Evolutionary conservation across 2,113 vertebrate genomes (phyloP).

Genomic region (Brachypodius melanocephalos): DNA sequence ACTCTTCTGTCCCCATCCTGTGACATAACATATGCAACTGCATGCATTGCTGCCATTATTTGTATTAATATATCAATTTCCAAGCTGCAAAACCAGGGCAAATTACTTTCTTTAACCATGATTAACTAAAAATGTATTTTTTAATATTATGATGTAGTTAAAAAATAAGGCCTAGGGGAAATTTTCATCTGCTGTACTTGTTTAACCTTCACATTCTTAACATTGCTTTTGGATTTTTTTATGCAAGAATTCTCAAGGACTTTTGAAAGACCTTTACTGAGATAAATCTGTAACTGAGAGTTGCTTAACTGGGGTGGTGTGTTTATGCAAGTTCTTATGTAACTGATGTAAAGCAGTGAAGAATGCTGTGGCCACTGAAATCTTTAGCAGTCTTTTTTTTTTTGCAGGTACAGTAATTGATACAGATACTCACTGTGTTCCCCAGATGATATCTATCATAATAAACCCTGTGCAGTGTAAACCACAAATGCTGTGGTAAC

Average conservation of each 20-base stretch:
- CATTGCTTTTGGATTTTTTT: not conserved
- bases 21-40: slow-evolving; percentile 7
- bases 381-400: not conserved
- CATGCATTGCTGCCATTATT: not conserved
- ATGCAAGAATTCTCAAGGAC: not conserved
- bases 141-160: not conserved
- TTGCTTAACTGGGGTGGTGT: not conserved
- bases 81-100: not conserved
- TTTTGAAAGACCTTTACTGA: not conserved
- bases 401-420: not conserved
- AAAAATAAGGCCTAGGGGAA: not conserved
- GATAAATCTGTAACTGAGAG: not conserved
- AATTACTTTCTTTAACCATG: not conserved
- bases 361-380: not conserved
- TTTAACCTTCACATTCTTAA: slow-evolving; percentile 8
- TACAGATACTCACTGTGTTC: not conserved
- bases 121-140: not conserved
- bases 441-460: not conserved
- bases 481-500: not conserved
- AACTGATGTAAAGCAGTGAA: not conserved
- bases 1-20: not conserved
- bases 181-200: not conserved
- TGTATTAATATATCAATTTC: not conserved
- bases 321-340: not conserved
- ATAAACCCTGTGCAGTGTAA: not conserved